phyloP scores from a whole-genome alignment of 2,888 invertebrate genomes.

The Habroteleia sp. region DNA sequence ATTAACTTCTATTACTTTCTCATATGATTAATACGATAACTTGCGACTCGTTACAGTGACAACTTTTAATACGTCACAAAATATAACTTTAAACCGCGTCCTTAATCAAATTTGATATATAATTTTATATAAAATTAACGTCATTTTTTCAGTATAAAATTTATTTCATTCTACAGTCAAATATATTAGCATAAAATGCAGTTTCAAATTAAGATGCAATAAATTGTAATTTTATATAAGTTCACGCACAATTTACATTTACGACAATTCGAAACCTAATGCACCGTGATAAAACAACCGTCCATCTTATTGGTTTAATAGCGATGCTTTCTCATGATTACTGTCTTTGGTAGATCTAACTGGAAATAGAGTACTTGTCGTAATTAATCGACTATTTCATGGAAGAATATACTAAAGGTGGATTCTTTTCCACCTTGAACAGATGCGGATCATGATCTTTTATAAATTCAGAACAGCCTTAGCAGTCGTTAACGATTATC shows the following conservation, averaged over 20 bases:
- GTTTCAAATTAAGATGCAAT: neutral
- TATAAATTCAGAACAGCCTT: slow-evolving; percentile 13
- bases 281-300: slow-evolving; percentile 6
- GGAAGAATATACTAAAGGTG: slow-evolving; percentile 16
- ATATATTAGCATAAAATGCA: no score
- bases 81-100: neutral
- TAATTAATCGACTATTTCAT: slow-evolving; percentile 21
- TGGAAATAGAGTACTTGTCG: slow-evolving; percentile 19
- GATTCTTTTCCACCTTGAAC: slow-evolving; percentile 8
- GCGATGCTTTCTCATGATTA: slow-evolving; percentile 15
- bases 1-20: slow-evolving; percentile 40
- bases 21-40: slow-evolving; percentile 34
- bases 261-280: slow-evolving; percentile 6
- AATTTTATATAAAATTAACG: no score
- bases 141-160: neutral
- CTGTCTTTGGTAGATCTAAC: slow-evolving; percentile 6
- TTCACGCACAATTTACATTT: slow-evolving; percentile 7
- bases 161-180: no score
- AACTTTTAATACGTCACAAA: slow-evolving; percentile 33
- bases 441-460: slow-evolving; percentile 25
- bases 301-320: slow-evolving; percentile 18
- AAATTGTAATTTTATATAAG: neutral
- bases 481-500: slow-evolving; percentile 25
- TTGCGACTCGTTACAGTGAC: slow-evolving; percentile 42
- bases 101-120: neutral